A percentile compares a stretch with the other conserved stretches of the same genome.
Evolutionary conservation across 2,888 invertebrate genomes (phyloP).

Genomic region (Eudasyphora cyanicolor): DNA sequence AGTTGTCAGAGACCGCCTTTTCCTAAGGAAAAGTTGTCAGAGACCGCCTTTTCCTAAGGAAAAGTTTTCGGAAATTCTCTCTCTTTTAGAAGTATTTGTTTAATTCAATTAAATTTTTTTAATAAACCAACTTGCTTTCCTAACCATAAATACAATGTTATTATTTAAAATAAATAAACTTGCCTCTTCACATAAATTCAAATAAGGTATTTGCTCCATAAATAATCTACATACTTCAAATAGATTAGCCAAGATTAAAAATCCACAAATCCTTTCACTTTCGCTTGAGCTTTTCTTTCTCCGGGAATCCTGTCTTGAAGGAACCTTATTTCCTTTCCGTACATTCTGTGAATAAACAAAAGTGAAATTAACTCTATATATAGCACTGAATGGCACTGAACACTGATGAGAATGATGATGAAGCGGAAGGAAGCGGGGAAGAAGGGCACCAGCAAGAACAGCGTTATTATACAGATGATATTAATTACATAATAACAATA

Average conservation of each 20-base stretch:
- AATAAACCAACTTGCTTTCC: too few species aligned
- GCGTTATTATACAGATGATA: constrained; percentile 60
- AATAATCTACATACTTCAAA: background rate
- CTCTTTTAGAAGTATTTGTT: too few species aligned
- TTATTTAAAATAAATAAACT: background rate
- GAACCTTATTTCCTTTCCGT: background rate
- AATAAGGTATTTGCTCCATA: background rate
- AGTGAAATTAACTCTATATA: constrained; percentile 60
- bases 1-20: too few species aligned
- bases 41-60: too few species aligned
- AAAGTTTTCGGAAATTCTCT: too few species aligned
- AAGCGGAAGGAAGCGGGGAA: background rate
- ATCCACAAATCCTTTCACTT: constrained; percentile 8
- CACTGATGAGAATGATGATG: background rate
- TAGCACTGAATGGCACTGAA: constrained; percentile 43
- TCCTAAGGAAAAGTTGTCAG: too few species aligned
- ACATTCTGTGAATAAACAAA: constrained; percentile 39
- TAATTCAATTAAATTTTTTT: too few species aligned
- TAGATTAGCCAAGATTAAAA: background rate
- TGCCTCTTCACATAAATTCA: background rate
- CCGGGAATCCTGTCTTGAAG: background rate
- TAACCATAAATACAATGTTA: too few species aligned
- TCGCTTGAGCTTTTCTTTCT: background rate
- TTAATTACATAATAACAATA: constrained; percentile 62
- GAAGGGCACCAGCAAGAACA: background rate